Conservation (phyloP, 2,797 vertebrate genomes). For the Bovichtus diacanthus region DNA sequence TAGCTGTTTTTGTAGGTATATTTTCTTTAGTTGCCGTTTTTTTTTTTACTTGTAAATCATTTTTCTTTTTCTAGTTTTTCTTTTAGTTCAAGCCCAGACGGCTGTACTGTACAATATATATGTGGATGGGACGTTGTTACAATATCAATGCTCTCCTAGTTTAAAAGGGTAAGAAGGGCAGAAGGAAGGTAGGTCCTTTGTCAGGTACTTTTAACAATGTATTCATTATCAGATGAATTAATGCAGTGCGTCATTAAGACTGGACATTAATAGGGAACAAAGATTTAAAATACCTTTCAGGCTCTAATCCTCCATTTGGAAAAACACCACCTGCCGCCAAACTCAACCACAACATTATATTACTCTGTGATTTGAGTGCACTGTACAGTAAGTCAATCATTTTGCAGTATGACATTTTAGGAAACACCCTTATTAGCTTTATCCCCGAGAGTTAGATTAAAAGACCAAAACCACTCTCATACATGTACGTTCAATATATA, state of each 20-base stretch:
- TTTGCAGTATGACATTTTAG: background rate
- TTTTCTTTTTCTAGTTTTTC: constrained; percentile 47
- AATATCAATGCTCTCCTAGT: constrained; percentile 26
- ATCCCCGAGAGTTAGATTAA: background rate
- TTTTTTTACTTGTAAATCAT: constrained; percentile 63
- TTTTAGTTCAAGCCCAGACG: constrained; percentile 43
- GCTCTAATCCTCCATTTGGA: background rate
- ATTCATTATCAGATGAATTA: constrained; percentile 10
- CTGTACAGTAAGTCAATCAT: background rate
- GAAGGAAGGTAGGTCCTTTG: constrained; percentile 16
- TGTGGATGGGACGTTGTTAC: constrained; percentile 55
- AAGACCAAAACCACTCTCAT: background rate
- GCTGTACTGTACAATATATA: constrained; percentile 40
- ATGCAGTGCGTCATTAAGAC: background rate
- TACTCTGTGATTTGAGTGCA: background rate
- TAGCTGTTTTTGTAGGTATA: constrained; percentile 44
- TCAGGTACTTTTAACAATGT: constrained; percentile 22
- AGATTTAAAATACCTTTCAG: background rate
- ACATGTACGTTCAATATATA: background rate
- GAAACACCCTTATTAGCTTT: background rate
- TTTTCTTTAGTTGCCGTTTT: constrained; percentile 12
- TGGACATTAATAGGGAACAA: background rate
- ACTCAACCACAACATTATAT: background rate
- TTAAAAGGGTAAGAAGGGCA: constrained; percentile 30
- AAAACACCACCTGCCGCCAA: background rate